Conservation (phyloP, 2,113 vertebrate species). For the Danionella cerebrum region DNA sequence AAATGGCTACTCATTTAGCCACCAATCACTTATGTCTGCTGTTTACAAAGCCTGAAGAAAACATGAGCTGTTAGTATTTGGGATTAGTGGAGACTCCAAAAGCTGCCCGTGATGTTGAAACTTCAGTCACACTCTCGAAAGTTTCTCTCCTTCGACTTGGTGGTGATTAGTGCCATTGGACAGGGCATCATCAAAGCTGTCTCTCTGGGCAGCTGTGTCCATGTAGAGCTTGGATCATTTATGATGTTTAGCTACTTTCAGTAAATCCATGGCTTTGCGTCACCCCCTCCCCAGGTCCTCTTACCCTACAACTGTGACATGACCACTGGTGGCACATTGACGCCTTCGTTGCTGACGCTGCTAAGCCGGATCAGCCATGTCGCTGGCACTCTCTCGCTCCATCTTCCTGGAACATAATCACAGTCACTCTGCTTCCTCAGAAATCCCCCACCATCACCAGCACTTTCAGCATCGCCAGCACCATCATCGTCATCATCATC, state of each 20-base stretch:
- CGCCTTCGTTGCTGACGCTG: constrained; percentile 45
- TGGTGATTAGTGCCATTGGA: constrained; percentile 30
- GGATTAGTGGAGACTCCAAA: constrained; percentile 33
- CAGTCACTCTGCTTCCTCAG: constrained; percentile 25
- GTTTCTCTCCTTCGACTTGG: constrained; percentile 23
- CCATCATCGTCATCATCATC: constrained; percentile 47
- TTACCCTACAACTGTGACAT: constrained; percentile 47
- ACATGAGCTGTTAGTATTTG: constrained; percentile 5
- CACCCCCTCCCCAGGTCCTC: constrained; percentile 56
- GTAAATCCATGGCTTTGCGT: constrained; percentile 60
- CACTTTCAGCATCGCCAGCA: constrained; percentile 39
- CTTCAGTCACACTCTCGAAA: constrained; percentile 18
- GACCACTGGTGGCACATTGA: constrained; percentile 46
- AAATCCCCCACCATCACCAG: constrained; percentile 50
- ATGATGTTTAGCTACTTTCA: constrained; percentile 45
- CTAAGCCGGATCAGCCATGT: constrained; percentile 67
- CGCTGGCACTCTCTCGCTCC: constrained; percentile 20
- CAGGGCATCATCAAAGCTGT: constrained; percentile 27
- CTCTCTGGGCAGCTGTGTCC: constrained; percentile 20
- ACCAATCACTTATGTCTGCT: neutral
- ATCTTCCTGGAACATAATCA: constrained; percentile 33
- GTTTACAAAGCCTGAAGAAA: constrained; percentile 7
- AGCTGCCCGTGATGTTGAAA: constrained; percentile 33
- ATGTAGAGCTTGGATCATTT: constrained; percentile 20
- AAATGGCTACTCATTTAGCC: neutral